Evolutionary conservation across 1,140 invertebrate species (phyloP).

Genomic region (Neodiprion virginianus): DNA sequence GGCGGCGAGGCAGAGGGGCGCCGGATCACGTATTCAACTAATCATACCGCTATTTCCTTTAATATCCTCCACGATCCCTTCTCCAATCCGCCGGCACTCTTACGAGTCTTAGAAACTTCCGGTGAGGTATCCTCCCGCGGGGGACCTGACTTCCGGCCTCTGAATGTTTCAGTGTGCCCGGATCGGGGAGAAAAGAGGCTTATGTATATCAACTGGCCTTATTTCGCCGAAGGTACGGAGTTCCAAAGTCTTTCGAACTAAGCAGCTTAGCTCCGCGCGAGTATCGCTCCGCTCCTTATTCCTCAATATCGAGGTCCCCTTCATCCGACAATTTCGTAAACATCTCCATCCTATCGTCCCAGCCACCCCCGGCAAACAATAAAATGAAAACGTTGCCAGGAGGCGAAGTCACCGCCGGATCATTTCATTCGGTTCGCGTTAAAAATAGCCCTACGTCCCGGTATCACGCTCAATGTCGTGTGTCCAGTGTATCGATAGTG

Average conservation of each 20-base stretch:
- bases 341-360: too few relatives aligned
- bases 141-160: conserved; percentile 46
- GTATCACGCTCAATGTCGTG: conserved; percentile 51
- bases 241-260: conserved; percentile 20
- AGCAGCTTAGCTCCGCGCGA: background rate
- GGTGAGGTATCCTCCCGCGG: conserved; percentile 45
- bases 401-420: background rate
- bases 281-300: conserved; percentile 1
- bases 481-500: conserved; percentile 57
- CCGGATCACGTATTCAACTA: conserved; percentile 58
- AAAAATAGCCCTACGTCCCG: conserved; percentile 51
- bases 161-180: conserved; percentile 50
- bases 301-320: conserved; percentile 8
- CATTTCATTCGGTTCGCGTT: background rate
- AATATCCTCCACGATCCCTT: conserved; percentile 50
- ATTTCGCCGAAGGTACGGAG: background rate
- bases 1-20: background rate
- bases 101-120: conserved; percentile 57
- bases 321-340: background rate
- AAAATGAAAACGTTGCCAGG: background rate
- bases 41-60: conserved; percentile 65
- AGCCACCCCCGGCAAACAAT: too few relatives aligned
- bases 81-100: conserved; percentile 40
- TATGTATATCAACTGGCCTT: conserved; percentile 14
- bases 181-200: conserved; percentile 13